phyloP scores from a whole-genome alignment of 2,888 invertebrate species.

The Nudaria mundana region DNA sequence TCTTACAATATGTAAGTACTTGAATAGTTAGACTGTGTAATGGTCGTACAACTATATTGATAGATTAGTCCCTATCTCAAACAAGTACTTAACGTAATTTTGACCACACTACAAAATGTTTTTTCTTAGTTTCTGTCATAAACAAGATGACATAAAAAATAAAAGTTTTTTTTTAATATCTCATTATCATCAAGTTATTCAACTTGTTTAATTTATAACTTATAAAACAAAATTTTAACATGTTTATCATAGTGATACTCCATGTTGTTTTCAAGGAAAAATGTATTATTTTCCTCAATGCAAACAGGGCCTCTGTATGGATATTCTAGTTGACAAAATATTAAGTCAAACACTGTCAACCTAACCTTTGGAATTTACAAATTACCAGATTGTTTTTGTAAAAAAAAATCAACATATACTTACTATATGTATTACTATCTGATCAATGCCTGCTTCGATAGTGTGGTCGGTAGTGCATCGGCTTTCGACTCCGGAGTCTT shows the following conservation, averaged over 20 bases:
- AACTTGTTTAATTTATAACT: too few species aligned
- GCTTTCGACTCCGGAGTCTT: too few species aligned
- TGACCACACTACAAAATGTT: not conserved
- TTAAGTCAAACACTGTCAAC: slow-evolving; percentile 9
- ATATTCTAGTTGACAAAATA: slow-evolving; percentile 5
- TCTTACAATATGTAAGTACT: not conserved
- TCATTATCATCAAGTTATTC: too few species aligned
- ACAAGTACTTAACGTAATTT: slow-evolving; percentile 1
- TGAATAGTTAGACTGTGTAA: slow-evolving; percentile 4
- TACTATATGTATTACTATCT: too few species aligned
- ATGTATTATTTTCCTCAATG: slow-evolving; percentile 4
- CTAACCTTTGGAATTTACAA: slow-evolving; percentile 7
- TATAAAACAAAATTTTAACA: too few species aligned
- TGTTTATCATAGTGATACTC: not conserved
- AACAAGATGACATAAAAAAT: too few species aligned
- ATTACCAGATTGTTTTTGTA: slow-evolving; percentile 1
- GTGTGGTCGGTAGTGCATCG: too few species aligned
- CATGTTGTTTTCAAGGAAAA: slow-evolving; percentile 6
- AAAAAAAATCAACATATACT: not conserved
- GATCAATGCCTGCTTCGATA: too few species aligned
- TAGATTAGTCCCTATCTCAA: slow-evolving; percentile 1
- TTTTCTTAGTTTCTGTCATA: too few species aligned
- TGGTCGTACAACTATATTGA: slow-evolving; percentile 1
- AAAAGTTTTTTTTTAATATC: too few species aligned
- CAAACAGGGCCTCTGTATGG: too few species aligned